phyloP scores from a whole-genome alignment of 2,888 invertebrate species.

The Pecten maximus region DNA sequence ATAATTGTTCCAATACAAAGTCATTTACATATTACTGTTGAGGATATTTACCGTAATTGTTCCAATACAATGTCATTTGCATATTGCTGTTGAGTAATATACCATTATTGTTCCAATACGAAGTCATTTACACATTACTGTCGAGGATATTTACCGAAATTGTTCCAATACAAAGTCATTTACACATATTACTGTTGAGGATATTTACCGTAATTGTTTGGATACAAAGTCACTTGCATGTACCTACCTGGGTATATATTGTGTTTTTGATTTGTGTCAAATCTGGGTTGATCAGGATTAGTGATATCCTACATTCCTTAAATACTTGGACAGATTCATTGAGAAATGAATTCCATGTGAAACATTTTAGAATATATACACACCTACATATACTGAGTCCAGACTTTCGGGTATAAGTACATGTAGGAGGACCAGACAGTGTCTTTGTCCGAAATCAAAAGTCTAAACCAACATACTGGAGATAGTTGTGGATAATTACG shows the following conservation, averaged over 20 bases:
- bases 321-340: background rate
- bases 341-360: slow-evolving; percentile 20
- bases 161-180: too few species aligned
- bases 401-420: background rate
- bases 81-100: too few species aligned
- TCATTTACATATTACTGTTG: too few species aligned
- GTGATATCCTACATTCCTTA: background rate
- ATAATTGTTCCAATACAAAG: too few species aligned
- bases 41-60: background rate
- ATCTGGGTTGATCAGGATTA: background rate
- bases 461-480: background rate
- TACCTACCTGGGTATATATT: background rate
- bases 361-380: slow-evolving; percentile 7
- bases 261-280: background rate
- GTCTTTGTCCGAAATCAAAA: background rate
- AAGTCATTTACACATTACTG: too few species aligned
- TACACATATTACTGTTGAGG: background rate
- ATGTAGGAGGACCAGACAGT: background rate
- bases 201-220: background rate
- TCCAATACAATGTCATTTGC: too few species aligned
- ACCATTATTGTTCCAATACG: too few species aligned
- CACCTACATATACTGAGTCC: background rate
- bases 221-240: background rate
- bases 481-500: background rate
- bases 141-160: background rate